These are phyloP conservation scores for Phrynocephalus versicolor DNA, from an alignment of 2,113 vertebrate genomes.

Conservation along the genomic window DNA sequence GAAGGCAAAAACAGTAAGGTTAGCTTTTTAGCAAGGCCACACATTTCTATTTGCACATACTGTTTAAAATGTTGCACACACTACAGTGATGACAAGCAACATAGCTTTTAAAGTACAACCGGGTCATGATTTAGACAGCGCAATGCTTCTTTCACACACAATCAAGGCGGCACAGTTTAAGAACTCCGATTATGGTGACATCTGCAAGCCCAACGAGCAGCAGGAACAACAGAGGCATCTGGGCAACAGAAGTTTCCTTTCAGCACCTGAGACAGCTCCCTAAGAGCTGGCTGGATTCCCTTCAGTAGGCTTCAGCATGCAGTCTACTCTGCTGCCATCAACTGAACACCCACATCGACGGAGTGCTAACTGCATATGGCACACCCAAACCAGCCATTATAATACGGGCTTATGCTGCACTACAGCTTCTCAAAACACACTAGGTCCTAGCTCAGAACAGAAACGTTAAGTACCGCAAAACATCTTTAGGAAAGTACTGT, in stretches of 20 bases:
- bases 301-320: not conserved
- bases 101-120: not conserved
- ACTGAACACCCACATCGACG: not conserved
- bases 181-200: conserved; percentile 14
- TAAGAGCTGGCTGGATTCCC: not conserved
- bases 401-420: not conserved
- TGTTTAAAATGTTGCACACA: not conserved
- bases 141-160: not conserved
- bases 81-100: not conserved
- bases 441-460: not conserved
- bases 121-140: not conserved
- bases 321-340: not conserved
- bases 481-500: not conserved
- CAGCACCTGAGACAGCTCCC: conserved; percentile 24
- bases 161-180: not conserved
- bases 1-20: not conserved
- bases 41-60: not conserved
- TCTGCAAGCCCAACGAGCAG: conserved; percentile 15
- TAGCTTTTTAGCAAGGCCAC: not conserved
- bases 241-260: conserved; percentile 15
- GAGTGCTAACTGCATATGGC: conserved; percentile 11
- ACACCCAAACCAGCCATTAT: not conserved
- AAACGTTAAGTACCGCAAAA: not conserved
- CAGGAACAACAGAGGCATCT: not conserved
- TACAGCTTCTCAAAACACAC: conserved; percentile 17